Conservation (phyloP, 2,888 invertebrate species). For the Conops quadrifasciatus region DNA sequence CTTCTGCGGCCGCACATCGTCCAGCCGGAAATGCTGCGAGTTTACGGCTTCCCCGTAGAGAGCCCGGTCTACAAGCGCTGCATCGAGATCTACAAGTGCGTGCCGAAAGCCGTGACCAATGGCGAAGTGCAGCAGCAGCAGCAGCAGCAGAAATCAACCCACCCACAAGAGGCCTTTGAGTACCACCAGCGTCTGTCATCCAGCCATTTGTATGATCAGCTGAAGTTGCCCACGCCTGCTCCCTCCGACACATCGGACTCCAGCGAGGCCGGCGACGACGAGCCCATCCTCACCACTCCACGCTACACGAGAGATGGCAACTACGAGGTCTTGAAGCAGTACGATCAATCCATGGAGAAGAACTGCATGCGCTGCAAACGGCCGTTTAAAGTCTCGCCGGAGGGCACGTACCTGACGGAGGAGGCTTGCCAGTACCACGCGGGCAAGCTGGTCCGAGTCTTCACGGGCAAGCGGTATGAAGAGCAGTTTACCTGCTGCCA, state of each 20-base stretch:
- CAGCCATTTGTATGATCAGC: slow-evolving; percentile 49
- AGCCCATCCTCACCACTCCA: slow-evolving; percentile 44
- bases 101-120: slow-evolving; percentile 63
- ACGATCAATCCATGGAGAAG: slow-evolving; percentile 65
- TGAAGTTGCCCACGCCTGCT: slow-evolving; percentile 57
- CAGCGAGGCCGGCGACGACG: slow-evolving; percentile 48
- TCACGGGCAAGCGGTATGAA: slow-evolving; percentile 49
- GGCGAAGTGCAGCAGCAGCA: slow-evolving; percentile 42
- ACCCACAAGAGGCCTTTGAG: slow-evolving; percentile 42
- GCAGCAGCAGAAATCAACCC: slow-evolving; percentile 29
- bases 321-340: slow-evolving; percentile 47
- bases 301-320: slow-evolving; percentile 59
- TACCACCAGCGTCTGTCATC: background rate
- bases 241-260: slow-evolving; percentile 64
- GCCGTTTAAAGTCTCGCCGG: slow-evolving; percentile 74
- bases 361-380: slow-evolving; percentile 78
- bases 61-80: slow-evolving; percentile 70
- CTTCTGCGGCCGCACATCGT: slow-evolving; percentile 73
- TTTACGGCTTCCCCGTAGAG: slow-evolving; percentile 78
- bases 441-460: slow-evolving; percentile 76
- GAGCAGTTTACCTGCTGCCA: slow-evolving; percentile 73
- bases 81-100: slow-evolving; percentile 72
- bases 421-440: slow-evolving; percentile 89
- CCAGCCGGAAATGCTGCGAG: slow-evolving; percentile 70
- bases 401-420: slow-evolving; percentile 76